A percentile compares a stretch with the other conserved stretches of the same genome.
phyloP scores from a whole-genome alignment of 1,140 invertebrate genomes.

The Ceratosolen solmsi region DNA sequence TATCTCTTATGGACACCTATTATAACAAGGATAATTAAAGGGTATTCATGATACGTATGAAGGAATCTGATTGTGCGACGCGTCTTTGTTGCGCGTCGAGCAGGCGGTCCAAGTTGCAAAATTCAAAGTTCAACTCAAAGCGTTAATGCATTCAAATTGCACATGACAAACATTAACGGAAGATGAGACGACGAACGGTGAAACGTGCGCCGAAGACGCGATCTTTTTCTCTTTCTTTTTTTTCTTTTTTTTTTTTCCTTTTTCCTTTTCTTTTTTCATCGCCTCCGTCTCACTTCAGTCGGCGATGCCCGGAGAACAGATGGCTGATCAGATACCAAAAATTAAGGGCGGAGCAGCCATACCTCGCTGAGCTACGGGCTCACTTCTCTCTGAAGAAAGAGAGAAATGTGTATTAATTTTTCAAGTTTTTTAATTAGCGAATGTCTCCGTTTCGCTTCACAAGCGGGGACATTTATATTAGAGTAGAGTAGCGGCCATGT shows the following conservation, averaged over 20 bases:
- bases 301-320: slow-evolving; percentile 67
- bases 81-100: too few species aligned
- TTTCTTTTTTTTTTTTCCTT: neutral
- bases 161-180: slow-evolving; percentile 23
- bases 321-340: slow-evolving; percentile 74
- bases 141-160: slow-evolving; percentile 14
- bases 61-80: too few species aligned
- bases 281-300: slow-evolving; percentile 50
- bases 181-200: neutral
- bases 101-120: too few species aligned
- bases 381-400: slow-evolving; percentile 51
- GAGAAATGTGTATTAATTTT: slow-evolving; percentile 76
- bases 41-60: too few species aligned
- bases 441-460: slow-evolving; percentile 72
- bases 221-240: neutral
- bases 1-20: too few species aligned
- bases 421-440: slow-evolving; percentile 76
- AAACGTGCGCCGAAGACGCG: neutral
- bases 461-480: slow-evolving; percentile 73
- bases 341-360: slow-evolving; percentile 70
- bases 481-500: slow-evolving; percentile 57
- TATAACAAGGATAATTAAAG: too few species aligned
- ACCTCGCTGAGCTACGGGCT: slow-evolving; percentile 53
- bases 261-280: neutral
- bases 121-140: too few species aligned